These are phyloP conservation scores for Brachionus angularis DNA, from an alignment of 1,140 invertebrate species.

Conservation along the genomic window DNA sequence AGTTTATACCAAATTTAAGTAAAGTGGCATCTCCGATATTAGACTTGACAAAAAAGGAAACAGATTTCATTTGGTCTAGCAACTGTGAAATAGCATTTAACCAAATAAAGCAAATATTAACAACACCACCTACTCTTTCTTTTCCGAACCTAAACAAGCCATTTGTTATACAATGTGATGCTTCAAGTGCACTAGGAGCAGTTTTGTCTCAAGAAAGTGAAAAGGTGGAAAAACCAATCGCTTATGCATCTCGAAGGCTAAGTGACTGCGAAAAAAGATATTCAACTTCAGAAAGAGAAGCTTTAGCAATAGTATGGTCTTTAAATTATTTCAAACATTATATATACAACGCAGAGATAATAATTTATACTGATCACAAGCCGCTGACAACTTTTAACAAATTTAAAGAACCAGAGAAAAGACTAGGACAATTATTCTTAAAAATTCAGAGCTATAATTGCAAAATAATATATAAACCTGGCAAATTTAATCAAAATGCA, in stretches of 20 bases:
- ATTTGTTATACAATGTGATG: slow-evolving; percentile 10
- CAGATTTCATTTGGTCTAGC: slow-evolving; percentile 48
- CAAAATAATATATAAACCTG: slow-evolving; percentile 2
- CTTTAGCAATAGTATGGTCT: slow-evolving; percentile 9
- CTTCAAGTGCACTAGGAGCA: slow-evolving; percentile 4
- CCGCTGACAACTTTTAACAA: neutral
- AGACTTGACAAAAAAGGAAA: slow-evolving; percentile 49
- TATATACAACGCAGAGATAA: neutral
- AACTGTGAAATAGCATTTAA: slow-evolving; percentile 50
- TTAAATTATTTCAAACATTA: neutral
- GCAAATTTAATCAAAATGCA: neutral
- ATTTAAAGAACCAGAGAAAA: neutral
- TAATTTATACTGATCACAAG: slow-evolving; percentile 15
- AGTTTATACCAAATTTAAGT: slow-evolving; percentile 47
- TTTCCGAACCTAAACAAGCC: slow-evolving; percentile 12
- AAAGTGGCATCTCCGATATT: slow-evolving; percentile 50
- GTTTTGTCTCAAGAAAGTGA: neutral
- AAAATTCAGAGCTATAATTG: neutral
- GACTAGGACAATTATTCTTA: neutral
- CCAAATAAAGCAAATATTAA: slow-evolving; percentile 48
- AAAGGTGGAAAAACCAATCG: slow-evolving; percentile 6
- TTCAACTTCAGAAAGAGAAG: slow-evolving; percentile 7
- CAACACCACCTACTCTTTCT: neutral
- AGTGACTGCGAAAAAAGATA: neutral
- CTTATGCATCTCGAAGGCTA: neutral